Conservation (phyloP, 2,113 vertebrate species). For the Platichthys stellatus region DNA sequence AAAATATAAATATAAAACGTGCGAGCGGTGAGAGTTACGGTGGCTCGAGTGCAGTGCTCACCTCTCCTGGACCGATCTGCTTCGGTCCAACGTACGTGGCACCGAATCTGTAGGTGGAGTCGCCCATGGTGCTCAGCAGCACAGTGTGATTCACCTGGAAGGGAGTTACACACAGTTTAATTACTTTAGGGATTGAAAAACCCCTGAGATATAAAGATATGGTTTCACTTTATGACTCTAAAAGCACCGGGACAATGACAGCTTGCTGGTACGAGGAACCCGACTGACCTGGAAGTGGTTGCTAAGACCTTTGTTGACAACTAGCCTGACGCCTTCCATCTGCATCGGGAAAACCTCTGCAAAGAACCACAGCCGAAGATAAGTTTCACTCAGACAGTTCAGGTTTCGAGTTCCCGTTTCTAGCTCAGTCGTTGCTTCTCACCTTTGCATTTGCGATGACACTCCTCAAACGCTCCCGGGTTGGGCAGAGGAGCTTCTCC, state of each 20-base stretch:
- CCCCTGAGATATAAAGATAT: no score
- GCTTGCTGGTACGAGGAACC: not conserved
- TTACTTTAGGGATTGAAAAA: not conserved
- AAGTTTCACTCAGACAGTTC: not conserved
- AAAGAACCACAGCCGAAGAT: not conserved
- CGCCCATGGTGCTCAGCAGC: slow-evolving; percentile 86
- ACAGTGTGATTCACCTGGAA: slow-evolving; percentile 89
- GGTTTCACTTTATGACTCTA: no score
- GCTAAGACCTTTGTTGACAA: slow-evolving; percentile 91
- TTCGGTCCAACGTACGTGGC: slow-evolving; percentile 88
- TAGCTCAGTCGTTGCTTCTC: slow-evolving; percentile 4
- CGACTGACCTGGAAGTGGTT: slow-evolving; percentile 90
- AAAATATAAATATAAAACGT: accelerated
- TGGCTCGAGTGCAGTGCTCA: slow-evolving; percentile 28
- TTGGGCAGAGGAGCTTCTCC: slow-evolving; percentile 81
- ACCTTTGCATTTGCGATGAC: slow-evolving; percentile 92
- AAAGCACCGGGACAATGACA: no score
- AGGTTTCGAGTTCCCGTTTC: not conserved
- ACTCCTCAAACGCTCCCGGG: slow-evolving; percentile 90
- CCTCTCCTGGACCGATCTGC: slow-evolving; percentile 89
- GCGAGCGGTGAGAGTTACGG: not conserved
- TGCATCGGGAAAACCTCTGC: slow-evolving; percentile 90
- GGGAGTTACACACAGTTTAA: not conserved
- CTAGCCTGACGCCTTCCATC: slow-evolving; percentile 90
- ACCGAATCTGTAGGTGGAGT: slow-evolving; percentile 91